Conservation (phyloP, 1,140 invertebrate genomes). For the Nephotettix cincticeps region DNA sequence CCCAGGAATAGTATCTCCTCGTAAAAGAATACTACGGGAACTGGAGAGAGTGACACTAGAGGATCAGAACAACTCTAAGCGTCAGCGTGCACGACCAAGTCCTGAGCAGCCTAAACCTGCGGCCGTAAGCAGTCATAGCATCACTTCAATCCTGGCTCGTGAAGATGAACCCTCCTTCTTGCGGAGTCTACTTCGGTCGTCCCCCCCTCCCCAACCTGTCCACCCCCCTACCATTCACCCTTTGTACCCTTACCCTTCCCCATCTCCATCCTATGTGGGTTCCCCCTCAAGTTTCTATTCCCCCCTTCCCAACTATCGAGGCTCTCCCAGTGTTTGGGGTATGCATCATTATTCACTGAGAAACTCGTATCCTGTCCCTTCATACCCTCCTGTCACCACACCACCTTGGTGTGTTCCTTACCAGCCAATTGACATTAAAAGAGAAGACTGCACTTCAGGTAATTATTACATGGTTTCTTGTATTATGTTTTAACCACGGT, state of each 20-base stretch:
- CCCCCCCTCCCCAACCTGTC: slow-evolving; percentile 33
- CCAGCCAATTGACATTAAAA: slow-evolving; percentile 13
- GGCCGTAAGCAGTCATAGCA: slow-evolving; percentile 41
- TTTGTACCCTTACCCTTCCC: slow-evolving; percentile 39
- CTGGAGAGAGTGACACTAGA: slow-evolving; percentile 70
- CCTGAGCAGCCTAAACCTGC: slow-evolving; percentile 39
- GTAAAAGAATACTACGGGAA: slow-evolving; percentile 70
- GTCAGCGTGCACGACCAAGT: slow-evolving; percentile 42
- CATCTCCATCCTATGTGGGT: slow-evolving; percentile 37
- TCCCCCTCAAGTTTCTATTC: slow-evolving; percentile 31
- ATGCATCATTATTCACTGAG: slow-evolving; percentile 1
- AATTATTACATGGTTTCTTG: too few species aligned
- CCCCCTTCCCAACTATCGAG: slow-evolving; percentile 40
- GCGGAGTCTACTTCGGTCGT: slow-evolving; percentile 33
- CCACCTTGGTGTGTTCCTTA: slow-evolving; percentile 5
- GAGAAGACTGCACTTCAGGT: slow-evolving; percentile 26
- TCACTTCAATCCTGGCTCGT: slow-evolving; percentile 41
- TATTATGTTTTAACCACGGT: too few species aligned
- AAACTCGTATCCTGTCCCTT: slow-evolving; percentile 8
- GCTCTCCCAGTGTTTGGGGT: slow-evolving; percentile 28
- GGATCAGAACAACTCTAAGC: slow-evolving; percentile 49
- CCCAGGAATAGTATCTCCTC: slow-evolving; percentile 63
- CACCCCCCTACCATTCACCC: slow-evolving; percentile 33
- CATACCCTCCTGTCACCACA: not conserved
- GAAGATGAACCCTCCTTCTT: slow-evolving; percentile 46